Evolutionary conservation across 37 sponge, comb jelly and placozoan species (phyloP), one percentile per base, ranked within the genome.

Genomic region (Amphimedon queenslandica): DNA sequence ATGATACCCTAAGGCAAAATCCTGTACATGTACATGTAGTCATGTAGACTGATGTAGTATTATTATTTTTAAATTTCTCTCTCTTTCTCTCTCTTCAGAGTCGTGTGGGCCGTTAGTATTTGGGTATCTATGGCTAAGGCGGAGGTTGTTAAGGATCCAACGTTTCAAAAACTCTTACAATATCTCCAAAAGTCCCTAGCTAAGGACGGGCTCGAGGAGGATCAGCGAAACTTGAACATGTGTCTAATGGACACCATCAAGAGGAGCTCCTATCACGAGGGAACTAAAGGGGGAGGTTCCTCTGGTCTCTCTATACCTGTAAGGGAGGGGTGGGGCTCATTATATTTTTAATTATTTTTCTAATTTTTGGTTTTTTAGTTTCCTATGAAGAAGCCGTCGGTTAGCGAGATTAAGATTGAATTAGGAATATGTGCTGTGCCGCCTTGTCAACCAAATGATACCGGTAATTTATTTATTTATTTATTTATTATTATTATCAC

Each of bases 91-190:
- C 42, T 40, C 40, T 83, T 0, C 70, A 87, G 87, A 34, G 76
- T 87, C 13, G 81, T 69, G 16, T 37, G 64, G 16, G 70, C 75
- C 6, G 66, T 80, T n/a, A 60, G 58, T 25, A 75, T 73, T 2
- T 87, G 87, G 87, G 71, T 87, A 24, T 63, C 64, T 51, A 69
- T 81, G 28, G 75, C 75, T 36, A 80, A 80, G 42, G 68, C 75
- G 16, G 71, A 76, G 31, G 57, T 87, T 28, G 70, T 87, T 21
- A 80, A 80, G 29, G 87, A 87, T 37, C 23, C 58, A 11, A 42
- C 55, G 35, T 87, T 87, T 71, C 66, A 73, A 29, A 75, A 70
- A 34, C 77, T 87, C 5, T 69, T 87, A 37, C 60, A 47, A 42
- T 74, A 80, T 39, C 34, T 87, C 21, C 81, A 75, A 32, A 71